Evolutionary conservation across 2,113 vertebrate species (phyloP).

Genomic region (Thunnus maccoyii): DNA sequence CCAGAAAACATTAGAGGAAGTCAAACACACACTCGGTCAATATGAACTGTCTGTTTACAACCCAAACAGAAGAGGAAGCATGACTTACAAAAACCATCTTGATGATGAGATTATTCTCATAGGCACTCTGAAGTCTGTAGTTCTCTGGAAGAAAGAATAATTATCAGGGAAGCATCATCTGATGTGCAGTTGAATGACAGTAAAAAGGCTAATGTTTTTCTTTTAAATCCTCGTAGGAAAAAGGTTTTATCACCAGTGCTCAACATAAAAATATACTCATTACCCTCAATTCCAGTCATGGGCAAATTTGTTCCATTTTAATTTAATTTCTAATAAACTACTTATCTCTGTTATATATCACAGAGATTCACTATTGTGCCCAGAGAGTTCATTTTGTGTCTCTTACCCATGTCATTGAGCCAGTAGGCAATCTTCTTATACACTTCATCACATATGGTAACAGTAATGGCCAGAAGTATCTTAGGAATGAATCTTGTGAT

Average conservation of each 20-base stretch:
- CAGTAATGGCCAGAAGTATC: constrained; percentile 92
- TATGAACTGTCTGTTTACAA: not conserved
- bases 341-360: not conserved
- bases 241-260: not conserved
- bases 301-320: not conserved
- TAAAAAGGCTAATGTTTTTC: not conserved
- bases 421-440: constrained; percentile 97
- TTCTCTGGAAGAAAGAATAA: constrained; percentile 87
- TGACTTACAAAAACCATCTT: constrained; percentile 96
- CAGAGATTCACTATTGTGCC: not conserved
- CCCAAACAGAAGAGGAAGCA: constrained; percentile 11
- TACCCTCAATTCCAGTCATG: not conserved
- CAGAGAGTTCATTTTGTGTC: not conserved
- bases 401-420: constrained; percentile 96
- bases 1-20: not conserved
- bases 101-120: constrained; percentile 98
- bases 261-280: not conserved
- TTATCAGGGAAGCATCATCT: constrained; percentile 7
- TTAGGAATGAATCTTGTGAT: constrained; percentile 93
- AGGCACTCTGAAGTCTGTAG: constrained; percentile 97
- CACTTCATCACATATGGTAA: constrained; percentile 92
- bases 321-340: not conserved
- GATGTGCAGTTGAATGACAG: not conserved
- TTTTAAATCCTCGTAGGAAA: not conserved
- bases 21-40: not conserved